These are phyloP conservation scores for Cephus runcator DNA, from an alignment of 2,888 invertebrate genomes.

Conservation along the genomic window DNA sequence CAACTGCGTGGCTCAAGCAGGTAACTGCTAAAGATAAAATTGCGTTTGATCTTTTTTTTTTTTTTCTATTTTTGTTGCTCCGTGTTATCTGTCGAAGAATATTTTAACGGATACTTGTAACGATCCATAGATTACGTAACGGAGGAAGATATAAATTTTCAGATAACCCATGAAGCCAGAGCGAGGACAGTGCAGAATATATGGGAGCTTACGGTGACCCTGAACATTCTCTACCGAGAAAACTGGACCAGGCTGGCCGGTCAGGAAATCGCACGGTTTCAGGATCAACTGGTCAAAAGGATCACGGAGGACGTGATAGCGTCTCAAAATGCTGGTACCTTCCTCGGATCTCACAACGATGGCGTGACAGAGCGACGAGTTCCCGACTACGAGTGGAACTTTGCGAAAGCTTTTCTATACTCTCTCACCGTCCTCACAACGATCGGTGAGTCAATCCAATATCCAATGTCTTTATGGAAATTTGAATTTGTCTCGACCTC, in stretches of 20 bases:
- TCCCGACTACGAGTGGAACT: constrained; percentile 83
- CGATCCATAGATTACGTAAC: neutral
- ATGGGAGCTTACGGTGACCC: constrained; percentile 89
- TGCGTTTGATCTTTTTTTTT: neutral
- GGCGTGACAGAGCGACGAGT: constrained; percentile 51
- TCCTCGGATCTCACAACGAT: constrained; percentile 45
- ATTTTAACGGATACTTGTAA: neutral
- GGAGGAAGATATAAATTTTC: constrained; percentile 19
- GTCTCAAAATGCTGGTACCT: constrained; percentile 66
- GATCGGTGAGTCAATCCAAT: constrained; percentile 75
- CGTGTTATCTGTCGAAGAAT: neutral
- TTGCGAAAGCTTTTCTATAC: constrained; percentile 92
- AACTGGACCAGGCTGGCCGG: constrained; percentile 90
- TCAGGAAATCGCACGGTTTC: constrained; percentile 82
- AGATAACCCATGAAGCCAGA: constrained; percentile 71
- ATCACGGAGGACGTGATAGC: constrained; percentile 82
- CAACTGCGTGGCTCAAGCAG: constrained; percentile 60
- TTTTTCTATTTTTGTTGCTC: neutral
- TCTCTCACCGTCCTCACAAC: constrained; percentile 94
- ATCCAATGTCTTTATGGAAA: neutral
- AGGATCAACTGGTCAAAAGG: constrained; percentile 83
- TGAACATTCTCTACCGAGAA: constrained; percentile 88
- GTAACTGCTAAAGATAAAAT: constrained; percentile 28
- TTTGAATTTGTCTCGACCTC: neutral
- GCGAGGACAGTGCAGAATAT: constrained; percentile 85